phyloP scores from a whole-genome alignment of 2,888 invertebrate species.

The Automeris io region DNA sequence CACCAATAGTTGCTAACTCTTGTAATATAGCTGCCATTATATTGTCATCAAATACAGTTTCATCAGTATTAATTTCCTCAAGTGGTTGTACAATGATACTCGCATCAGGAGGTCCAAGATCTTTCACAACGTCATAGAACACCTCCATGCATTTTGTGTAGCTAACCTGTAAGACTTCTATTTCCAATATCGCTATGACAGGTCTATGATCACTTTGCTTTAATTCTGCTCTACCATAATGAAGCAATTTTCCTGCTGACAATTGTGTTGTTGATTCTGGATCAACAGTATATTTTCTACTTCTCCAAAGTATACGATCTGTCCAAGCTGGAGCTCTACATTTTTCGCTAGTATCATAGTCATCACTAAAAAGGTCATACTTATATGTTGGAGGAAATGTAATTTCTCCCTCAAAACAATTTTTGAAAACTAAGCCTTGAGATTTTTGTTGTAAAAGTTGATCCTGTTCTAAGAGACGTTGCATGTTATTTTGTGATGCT shows the following conservation, averaged over 20 bases:
- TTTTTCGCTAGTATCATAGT: constrained; percentile 99
- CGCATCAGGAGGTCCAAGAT: constrained; percentile 96
- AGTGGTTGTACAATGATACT: constrained; percentile 86
- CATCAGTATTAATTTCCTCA: constrained; percentile 57
- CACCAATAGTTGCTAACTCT: constrained; percentile 89
- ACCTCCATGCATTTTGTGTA: constrained; percentile 85
- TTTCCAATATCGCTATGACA: constrained; percentile 92
- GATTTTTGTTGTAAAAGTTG: constrained; percentile 90
- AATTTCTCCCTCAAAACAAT: constrained; percentile 94
- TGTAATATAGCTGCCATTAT: constrained; percentile 88
- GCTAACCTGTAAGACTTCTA: constrained; percentile 90
- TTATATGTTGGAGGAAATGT: constrained; percentile 98
- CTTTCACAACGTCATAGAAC: constrained; percentile 89
- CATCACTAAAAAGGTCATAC: constrained; percentile 98
- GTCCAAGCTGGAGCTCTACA: constrained; percentile 99
- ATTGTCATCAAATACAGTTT: constrained; percentile 86
- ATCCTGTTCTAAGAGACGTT: constrained; percentile 88
- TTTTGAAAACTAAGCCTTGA: constrained; percentile 91
- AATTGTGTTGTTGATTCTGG: constrained; percentile 80
- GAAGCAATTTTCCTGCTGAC: constrained; percentile 87
- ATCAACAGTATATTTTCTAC: constrained; percentile 84
- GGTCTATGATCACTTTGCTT: constrained; percentile 99
- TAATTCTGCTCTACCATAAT: constrained; percentile 95
- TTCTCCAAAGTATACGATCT: constrained; percentile 96
- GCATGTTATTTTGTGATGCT: constrained; percentile 84